Conservation (phyloP, 2,113 vertebrate genomes). For the Saguinus imperator region DNA sequence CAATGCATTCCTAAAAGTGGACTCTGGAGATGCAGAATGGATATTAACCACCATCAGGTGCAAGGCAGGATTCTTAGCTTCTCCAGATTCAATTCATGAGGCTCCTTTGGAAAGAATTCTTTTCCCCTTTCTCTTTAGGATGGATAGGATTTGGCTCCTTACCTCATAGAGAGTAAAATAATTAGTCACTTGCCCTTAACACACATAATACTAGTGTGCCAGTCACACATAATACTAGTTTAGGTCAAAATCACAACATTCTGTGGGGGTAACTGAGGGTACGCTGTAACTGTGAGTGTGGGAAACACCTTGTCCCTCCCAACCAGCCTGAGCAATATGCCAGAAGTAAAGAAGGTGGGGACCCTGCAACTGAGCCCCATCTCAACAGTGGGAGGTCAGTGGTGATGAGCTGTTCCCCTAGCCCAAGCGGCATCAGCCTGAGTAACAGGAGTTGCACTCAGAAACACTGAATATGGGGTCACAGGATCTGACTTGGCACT, state of each 20-base stretch:
- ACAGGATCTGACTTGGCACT: neutral
- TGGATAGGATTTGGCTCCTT: neutral
- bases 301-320: neutral
- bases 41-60: too few relatives aligned
- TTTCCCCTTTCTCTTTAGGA: neutral
- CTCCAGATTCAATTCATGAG: neutral
- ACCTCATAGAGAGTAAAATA: neutral
- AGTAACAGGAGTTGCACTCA: neutral
- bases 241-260: neutral
- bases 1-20: neutral
- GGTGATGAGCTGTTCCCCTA: neutral
- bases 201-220: neutral
- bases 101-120: neutral
- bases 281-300: neutral
- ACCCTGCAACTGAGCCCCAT: neutral
- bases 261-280: neutral
- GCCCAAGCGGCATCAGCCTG: neutral
- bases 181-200: neutral
- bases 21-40: neutral
- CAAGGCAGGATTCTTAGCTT: neutral
- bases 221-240: neutral
- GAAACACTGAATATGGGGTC: too few relatives aligned
- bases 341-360: neutral
- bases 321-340: neutral
- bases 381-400: neutral